phyloP scores from a whole-genome alignment of 2,888 invertebrate species.

The Tuberolachnus salignus region DNA sequence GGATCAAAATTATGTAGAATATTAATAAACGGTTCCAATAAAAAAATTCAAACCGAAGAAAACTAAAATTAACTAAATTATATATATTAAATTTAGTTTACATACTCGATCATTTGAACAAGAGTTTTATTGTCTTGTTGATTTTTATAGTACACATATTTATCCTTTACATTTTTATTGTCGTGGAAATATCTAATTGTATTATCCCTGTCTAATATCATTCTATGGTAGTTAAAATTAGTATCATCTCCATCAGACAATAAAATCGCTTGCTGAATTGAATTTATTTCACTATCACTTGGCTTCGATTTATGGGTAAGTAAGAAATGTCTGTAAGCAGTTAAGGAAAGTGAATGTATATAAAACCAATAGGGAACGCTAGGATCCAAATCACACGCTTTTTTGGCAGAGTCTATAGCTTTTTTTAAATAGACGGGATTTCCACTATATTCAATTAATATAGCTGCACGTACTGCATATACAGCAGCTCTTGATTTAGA shows the following conservation, averaged over 20 bases:
- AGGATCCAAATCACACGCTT: conserved; percentile 48
- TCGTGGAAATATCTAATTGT: conserved; percentile 12
- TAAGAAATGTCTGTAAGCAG: conserved; percentile 24
- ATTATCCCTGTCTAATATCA: conserved; percentile 27
- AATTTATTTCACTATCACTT: conserved; percentile 18
- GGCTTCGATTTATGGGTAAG: conserved; percentile 18
- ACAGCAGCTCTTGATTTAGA: conserved; percentile 34
- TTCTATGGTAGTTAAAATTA: conserved; percentile 28
- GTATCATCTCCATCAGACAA: conserved; percentile 25
- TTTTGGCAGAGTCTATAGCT: conserved; percentile 27
- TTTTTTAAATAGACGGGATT: conserved; percentile 6
- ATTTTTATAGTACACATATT: background rate
- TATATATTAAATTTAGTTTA: background rate
- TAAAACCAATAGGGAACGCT: conserved; percentile 46
- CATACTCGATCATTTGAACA: conserved; percentile 43
- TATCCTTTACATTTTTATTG: conserved; percentile 20
- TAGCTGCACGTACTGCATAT: conserved; percentile 25
- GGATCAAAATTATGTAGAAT: too few species aligned
- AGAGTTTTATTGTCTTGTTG: conserved; percentile 8
- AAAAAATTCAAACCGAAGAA: background rate
- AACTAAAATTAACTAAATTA: background rate
- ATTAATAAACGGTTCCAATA: too few species aligned
- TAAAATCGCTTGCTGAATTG: conserved; percentile 25
- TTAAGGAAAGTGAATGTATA: conserved; percentile 31
- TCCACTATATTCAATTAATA: conserved; percentile 33